Evolutionary conservation across 2,113 vertebrate genomes (phyloP), one percentile per base, ranked within the genome.

Genomic region (Syngnathoides biaculeatus): DNA sequence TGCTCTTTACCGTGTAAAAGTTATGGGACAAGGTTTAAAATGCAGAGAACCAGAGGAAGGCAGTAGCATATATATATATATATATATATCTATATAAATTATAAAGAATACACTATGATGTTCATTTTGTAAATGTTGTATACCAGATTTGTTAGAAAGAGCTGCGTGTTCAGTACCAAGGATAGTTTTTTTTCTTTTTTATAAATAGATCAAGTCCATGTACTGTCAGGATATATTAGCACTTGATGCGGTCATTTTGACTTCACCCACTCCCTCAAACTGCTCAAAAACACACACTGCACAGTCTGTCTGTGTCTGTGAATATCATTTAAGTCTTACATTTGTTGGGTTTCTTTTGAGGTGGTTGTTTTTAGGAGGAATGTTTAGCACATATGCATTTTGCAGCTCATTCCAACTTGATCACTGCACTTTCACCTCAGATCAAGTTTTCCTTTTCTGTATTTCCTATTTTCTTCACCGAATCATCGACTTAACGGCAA

Each of bases 111-210:
- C 86, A 87, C 88, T 88, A 89, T 84, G 85, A 84, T 87, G 84
- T 87, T 84, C 57, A 88, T 90, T 89, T 90, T 90, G 84, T 88
- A 87, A 88, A 89, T 89, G 88, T 88, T 90, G 87, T 90, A 89
- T 86, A 89, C 80, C 83, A 89, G 87, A 88, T 88, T 88, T 87
- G 85, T 87, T 90, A 89, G 89, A 86, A 75, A 88, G 84, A 86
- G 87, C 72, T 83, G 88, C 77, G 84, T 89, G 88, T 89, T 90
- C 75, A 87, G 84, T 89, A 90, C 87, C 85, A 80, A 79, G 84
- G 87, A n/a, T 89, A 87, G 87, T n/a, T 50, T 47, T 19, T 47
- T 6, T 47, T 47, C 19, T 19, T 19, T 89, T 90, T 90, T 87
- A 87, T n/a, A 5, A 17, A 89, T 89, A 89, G 83, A 84, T 85